Base-by-base conservation (phyloP, 2,797 vertebrate genomes). In the Cheirogaleus major region DNA sequence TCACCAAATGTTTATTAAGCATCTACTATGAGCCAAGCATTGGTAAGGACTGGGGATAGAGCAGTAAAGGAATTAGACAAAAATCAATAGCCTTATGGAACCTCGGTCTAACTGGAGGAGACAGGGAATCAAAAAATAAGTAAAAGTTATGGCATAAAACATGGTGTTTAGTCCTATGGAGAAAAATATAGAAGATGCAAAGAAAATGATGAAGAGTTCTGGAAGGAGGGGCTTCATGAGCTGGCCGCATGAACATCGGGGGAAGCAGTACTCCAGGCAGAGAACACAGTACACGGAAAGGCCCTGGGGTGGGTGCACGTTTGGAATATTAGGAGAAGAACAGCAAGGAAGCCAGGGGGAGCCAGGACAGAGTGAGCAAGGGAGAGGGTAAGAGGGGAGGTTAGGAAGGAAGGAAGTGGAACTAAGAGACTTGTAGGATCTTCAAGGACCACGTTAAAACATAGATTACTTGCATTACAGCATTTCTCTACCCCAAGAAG, bases 41-140 rank as follows among this genome's bases (percentile, higher is more conserved):
- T 75, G 55, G 55, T 81, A 72, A 61, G 50, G 32, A 85, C 52
- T 67, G 22, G 45, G 1, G 10, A 78, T n/a, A 85, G 0, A 78
- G 38, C 43, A 78, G 20, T 35, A 61, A 95, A 88, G 32, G 88
- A 88, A 50, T 52, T 30, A 80, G 59, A 93, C n/a, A 59, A 90
- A 92, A 78, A 10, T 18, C 17, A 45, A 20, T 75, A 55, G 10
- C 30, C 63, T 88, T 72, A n/a, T 45, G 82, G 32, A 83, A 91
- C 1, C 57, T 92, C 32, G 86, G n/a, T 93, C 85, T 75, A 67
- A 5, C 11, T 70, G 5, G 17, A 80, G 18, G 15, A 94, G 59
- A 79, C 0, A 59, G 38, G n/a, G 48, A 50, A 83, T 55, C 7
- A 59, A 85, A 91, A 72, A 79, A 18, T 57, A 45, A 82, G 14